Evolutionary conservation across 2,797 vertebrate species (phyloP).

Genomic region (Thaleichthys pacificus): DNA sequence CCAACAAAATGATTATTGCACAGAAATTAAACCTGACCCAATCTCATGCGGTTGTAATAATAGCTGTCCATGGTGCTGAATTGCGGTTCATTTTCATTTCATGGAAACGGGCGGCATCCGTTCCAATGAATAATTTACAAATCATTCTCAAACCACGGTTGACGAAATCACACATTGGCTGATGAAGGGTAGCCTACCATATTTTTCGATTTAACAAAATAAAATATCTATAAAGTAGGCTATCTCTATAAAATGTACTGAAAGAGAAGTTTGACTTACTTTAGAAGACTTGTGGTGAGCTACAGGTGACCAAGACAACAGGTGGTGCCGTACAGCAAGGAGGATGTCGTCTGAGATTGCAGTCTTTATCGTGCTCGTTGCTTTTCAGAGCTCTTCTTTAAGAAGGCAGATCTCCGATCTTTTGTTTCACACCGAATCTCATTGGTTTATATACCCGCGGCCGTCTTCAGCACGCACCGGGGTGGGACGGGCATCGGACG

Average conservation of each 20-base stretch:
- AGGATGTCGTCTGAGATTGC: background rate
- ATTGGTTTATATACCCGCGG: constrained; percentile 60
- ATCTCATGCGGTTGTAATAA: background rate
- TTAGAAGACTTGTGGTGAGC: constrained; percentile 30
- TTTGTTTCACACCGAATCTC: constrained; percentile 11
- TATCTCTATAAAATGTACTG: background rate
- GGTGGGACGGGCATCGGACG: constrained; percentile 10
- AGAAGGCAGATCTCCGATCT: constrained; percentile 17
- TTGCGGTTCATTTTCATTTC: background rate
- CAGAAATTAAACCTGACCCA: background rate
- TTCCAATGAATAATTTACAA: background rate
- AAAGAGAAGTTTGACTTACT: constrained; percentile 50
- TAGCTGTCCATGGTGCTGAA: constrained; percentile 41
- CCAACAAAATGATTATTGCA: background rate
- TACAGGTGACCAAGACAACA: constrained; percentile 32
- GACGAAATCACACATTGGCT: background rate
- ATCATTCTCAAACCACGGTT: background rate
- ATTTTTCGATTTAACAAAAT: background rate
- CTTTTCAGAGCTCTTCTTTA: background rate
- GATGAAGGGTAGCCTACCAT: too few relatives aligned
- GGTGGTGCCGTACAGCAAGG: constrained; percentile 20
- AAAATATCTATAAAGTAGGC: background rate
- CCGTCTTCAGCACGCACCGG: constrained; percentile 13
- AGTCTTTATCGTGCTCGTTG: background rate
- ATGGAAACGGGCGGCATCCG: background rate